Evolutionary conservation across 2,113 vertebrate species (phyloP).

Genomic region (Athene noctua): DNA sequence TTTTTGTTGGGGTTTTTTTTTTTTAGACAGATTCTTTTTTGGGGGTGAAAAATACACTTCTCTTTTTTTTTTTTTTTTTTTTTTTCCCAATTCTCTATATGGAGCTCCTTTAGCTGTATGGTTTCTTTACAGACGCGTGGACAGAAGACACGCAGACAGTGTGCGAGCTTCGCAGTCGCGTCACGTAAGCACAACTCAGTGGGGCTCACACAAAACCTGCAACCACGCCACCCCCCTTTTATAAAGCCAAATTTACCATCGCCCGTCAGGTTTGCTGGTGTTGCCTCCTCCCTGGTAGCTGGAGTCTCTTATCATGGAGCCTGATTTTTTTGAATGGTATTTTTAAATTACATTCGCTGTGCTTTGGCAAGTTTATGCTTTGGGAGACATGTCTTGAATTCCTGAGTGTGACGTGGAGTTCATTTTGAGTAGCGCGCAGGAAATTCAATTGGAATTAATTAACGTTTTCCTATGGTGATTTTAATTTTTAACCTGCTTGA

Average conservation of each 20-base stretch:
- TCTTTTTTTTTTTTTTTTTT: neutral
- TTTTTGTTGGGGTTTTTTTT: too few species aligned
- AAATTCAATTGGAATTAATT: neutral
- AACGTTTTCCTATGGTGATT: neutral
- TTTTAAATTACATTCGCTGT: neutral
- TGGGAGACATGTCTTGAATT: neutral
- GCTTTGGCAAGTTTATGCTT: neutral
- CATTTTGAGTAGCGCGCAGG: neutral
- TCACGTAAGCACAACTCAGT: constrained; percentile 69
- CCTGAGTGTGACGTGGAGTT: neutral
- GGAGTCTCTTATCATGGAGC: neutral
- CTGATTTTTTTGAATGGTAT: neutral
- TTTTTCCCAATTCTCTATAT: neutral
- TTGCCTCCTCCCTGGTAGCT: neutral
- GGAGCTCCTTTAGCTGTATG: constrained; percentile 17
- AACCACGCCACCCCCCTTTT: neutral
- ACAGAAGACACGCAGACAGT: neutral
- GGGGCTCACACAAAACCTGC: constrained; percentile 33
- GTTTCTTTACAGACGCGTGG: neutral
- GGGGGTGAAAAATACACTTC: neutral
- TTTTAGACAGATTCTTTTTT: neutral
- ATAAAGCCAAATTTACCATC: neutral
- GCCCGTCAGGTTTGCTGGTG: neutral
- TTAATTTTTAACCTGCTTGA: neutral
- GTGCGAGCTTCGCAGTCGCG: neutral